phyloP scores from a whole-genome alignment of 2,797 vertebrate species.

The Steatocranus sp. region DNA sequence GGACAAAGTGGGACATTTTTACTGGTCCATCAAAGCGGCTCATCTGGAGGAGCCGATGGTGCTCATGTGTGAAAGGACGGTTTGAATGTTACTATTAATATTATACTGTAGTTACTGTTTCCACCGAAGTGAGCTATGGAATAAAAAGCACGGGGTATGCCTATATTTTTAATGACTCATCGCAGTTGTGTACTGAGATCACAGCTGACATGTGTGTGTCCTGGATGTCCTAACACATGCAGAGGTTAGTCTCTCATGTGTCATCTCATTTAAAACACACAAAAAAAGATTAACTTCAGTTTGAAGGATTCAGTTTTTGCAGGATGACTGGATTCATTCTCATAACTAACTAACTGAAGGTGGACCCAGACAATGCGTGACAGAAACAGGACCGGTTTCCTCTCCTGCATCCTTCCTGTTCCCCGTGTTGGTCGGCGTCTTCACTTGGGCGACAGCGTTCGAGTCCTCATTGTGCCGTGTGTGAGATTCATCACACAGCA shows the following conservation, averaged over 20 bases:
- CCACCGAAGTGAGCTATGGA: background rate
- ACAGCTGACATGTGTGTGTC: background rate
- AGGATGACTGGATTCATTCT: background rate
- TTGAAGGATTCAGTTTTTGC: background rate
- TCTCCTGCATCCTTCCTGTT: background rate
- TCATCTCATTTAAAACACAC: accelerated
- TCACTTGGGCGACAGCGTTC: background rate
- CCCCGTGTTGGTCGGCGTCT: accelerated
- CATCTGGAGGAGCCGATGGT: slow-evolving; percentile 40
- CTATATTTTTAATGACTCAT: accelerated
- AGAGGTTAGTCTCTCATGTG: accelerated
- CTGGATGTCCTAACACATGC: background rate
- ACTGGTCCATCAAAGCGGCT: slow-evolving; percentile 26
- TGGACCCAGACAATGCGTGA: background rate
- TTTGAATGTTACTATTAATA: background rate
- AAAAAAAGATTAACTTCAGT: accelerated
- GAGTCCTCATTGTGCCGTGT: accelerated
- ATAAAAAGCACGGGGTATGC: accelerated
- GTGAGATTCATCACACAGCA: background rate
- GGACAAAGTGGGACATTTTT: slow-evolving; percentile 34
- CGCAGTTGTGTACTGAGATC: accelerated
- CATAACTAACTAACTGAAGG: background rate
- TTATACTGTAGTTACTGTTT: background rate
- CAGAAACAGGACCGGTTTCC: background rate
- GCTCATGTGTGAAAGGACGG: slow-evolving; percentile 33